Evolutionary conservation across 1,140 invertebrate species (phyloP), one percentile per base, ranked within the genome.

Genomic region (Nomia melanderi): DNA sequence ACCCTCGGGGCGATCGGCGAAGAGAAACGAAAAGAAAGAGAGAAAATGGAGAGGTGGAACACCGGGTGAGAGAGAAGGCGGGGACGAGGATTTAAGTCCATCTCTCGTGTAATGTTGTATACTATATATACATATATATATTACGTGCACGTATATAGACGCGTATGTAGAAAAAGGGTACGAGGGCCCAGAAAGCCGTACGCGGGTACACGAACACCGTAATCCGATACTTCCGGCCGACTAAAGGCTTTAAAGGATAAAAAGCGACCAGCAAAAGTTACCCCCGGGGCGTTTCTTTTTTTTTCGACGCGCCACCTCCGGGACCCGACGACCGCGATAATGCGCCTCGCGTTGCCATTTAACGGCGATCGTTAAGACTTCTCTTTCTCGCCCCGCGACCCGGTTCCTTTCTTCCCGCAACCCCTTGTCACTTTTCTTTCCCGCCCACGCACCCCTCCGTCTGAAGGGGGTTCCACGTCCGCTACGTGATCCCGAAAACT

Each of bases 341-440:
- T 78, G 78, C 64, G 33, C 71, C 29, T 81, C 76, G 44, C 56
- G 47, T 81, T 79, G 81, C 76, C 79, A 79, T 81, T 83, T 82
- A 77, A 81, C 84, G 66, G 36, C 76, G 82, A 86, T 86, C 79
- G 82, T 84, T 82, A 76, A 74, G 50, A 60, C 56, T 33, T 44
- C 63, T 63, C 66, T 59, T 77, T 33, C 36, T 41, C 29, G 41
- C 20, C 53, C 56, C 17, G 12, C 20, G 31, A 20, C 39, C 14
- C 12, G 63, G 27, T 39, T 41, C n/a, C 47, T 50, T 50, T 50
- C 47, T 50, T 41, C 20, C 23, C 23, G 25, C 31, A 31, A 47
- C 20, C 54, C 23, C 56, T 5, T 29, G 39, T 44, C 53, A n/a
- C n/a, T 56, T 67, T 54, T 56, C 53, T 47, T 75, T 59, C 17